Percentiles rank a stretch among this genome's conserved stretches.
Conservation (phyloP, 2,888 invertebrate genomes). For the Cactoblastis cactorum region DNA sequence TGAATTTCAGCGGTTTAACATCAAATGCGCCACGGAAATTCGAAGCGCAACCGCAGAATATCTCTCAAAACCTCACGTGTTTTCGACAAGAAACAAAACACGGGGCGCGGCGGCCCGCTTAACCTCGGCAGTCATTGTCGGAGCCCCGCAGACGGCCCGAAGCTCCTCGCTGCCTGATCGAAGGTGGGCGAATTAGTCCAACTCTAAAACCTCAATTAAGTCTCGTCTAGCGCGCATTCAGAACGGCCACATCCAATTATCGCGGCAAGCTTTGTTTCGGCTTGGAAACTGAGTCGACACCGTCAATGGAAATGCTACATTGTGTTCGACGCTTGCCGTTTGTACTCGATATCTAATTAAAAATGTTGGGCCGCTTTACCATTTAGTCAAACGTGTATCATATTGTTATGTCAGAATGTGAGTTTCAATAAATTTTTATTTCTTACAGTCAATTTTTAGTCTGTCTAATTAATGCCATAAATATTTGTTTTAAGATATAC, state of each 20-base stretch:
- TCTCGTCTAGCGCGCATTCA: constrained; percentile 76
- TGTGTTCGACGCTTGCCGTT: constrained; percentile 11
- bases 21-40: neutral
- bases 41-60: neutral
- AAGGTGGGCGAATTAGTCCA: constrained; percentile 77
- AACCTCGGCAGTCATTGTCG: constrained; percentile 60
- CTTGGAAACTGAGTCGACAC: constrained; percentile 11
- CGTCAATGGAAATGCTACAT: constrained; percentile 13
- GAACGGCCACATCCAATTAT: constrained; percentile 77
- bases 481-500: no score
- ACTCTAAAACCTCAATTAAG: constrained; percentile 79
- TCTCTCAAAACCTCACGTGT: neutral
- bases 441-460: no score
- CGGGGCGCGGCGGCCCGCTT: constrained; percentile 54
- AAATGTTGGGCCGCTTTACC: constrained; percentile 1
- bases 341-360: constrained; percentile 11
- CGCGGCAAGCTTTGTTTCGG: constrained; percentile 70
- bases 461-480: no score
- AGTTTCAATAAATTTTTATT: no score
- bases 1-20: neutral
- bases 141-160: constrained; percentile 50
- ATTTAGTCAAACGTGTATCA: neutral
- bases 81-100: constrained; percentile 43
- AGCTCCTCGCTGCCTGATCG: constrained; percentile 62
- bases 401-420: neutral